Evolutionary conservation across 23 tunicate species (phyloP), one percentile per base, ranked within the genome.

Genomic region (Botrylloides violaceus): DNA sequence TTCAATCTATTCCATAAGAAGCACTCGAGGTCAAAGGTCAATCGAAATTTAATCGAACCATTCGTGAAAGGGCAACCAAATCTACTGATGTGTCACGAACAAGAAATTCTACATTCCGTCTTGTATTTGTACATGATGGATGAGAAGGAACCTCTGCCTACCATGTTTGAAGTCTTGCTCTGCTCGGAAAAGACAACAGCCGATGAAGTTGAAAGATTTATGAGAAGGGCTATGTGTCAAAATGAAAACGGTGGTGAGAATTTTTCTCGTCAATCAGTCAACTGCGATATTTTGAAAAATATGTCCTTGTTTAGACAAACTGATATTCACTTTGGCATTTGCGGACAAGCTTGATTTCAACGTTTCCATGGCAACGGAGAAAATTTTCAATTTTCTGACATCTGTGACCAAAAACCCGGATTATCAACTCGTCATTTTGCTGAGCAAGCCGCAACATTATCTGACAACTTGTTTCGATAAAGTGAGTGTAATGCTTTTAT

Each of bases 101-200:
- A 66, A 2, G 84, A 79, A 2, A 68, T 75, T 58, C 66, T 79
- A 55, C 64, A 79, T 20, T 65, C 81, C 2, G 47, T 79, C 15
- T 30, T 85, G 2, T 74, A 83, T 18, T 29, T 85, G 26, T 85
- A 79, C 72, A 75, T 79, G 84, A 48, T 12, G 1, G 64, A 83
- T 63, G 61, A 56, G 7, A 72, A 79, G 15, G 77, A 85, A 61
- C 81, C 77, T 4, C 62, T 85, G 34, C 94, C 94, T 3, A 61
- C 94, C 25, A 36, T 59, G 34, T 79, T 84, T 22, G 94, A 85
- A 75, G 94, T 85, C 3, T 65, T 79, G 23, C 71, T 85, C 0
- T 85, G 94, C 66, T 71, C 84, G 2, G 76, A 79, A 59, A 20
- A 29, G 1, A 85, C 94, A 1, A 19, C 94, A 19, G 49, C 58